Base-by-base conservation (phyloP, 2,888 invertebrate species). In the Diaphora mendica region DNA sequence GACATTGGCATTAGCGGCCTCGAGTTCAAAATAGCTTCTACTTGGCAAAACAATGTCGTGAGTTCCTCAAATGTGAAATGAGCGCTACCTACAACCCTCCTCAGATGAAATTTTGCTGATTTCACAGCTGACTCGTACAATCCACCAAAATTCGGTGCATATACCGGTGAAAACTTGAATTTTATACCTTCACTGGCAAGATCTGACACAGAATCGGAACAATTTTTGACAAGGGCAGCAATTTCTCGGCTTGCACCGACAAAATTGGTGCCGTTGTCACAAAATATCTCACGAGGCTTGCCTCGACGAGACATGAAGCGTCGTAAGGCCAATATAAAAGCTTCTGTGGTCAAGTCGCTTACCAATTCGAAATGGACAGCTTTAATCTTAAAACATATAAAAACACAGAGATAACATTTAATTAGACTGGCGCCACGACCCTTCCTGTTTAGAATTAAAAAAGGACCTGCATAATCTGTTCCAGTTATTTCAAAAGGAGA, bases 251-350 rank as follows among this genome's bases (percentile, higher is more conserved):
- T 62, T 62, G 62, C 62, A 11, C 26, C 62, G 5, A 62, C 62
- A 26, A 62, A 62, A n/a, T 62, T 62, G 62, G 62, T 62, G n/a
- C 62, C 62, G 26, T 62, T 62, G 11, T 26, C 62, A 62, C 62
- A 62, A 26, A 62, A 62, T 62, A 62, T n/a, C 4, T 62, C 5
- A 8, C n/a, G 55, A 20, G 55, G 55, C 7, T 70, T 55, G 4
- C 55, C 55, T 55, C 55, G 9, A 20, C 55, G 55, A 15, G 55
- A 55, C 5, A 55, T 55, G 17, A 55, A 55, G 15, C 55, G 55
- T 8, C 55, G 55, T n/a, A 55, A 59, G 7, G 59, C 59, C 17
- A 59, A 59, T 59, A 59, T 59, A 59, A 59, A 59, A 8, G 59
- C 20, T 59, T 59, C 59, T 59, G 59, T 59, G 23, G n/a, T 59